Evolutionary conservation across 2,797 vertebrate species (phyloP).

Genomic region (Chloroceryle inda): DNA sequence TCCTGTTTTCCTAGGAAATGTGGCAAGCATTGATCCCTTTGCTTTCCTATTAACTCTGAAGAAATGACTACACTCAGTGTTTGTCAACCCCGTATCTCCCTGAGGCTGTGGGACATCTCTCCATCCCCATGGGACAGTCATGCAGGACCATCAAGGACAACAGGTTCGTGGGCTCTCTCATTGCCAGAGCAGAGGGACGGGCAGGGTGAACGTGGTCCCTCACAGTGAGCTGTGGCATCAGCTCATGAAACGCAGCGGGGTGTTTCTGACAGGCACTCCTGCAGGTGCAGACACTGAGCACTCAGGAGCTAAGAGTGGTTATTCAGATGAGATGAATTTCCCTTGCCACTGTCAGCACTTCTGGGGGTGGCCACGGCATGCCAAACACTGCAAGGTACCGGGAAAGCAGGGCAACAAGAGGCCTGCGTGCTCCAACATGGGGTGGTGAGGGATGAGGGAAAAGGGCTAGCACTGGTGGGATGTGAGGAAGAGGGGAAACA

Average conservation of each 20-base stretch:
- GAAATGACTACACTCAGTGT: not conserved
- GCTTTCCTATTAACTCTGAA: not conserved
- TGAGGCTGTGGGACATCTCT: fast-evolving
- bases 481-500: not conserved
- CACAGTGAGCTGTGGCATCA: fast-evolving
- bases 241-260: fast-evolving
- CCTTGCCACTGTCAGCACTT: not conserved
- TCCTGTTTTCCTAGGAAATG: not conserved
- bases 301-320: fast-evolving
- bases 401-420: not conserved
- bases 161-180: not conserved
- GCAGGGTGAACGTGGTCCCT: fast-evolving
- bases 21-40: not conserved
- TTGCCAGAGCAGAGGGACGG: fast-evolving
- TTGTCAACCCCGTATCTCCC: not conserved
- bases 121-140: not conserved
- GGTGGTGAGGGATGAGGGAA: not conserved
- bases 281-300: fast-evolving
- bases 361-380: not conserved
- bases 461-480: not conserved
- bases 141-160: fast-evolving
- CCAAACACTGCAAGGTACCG: not conserved
- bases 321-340: not conserved
- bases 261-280: not conserved
- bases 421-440: not conserved